Percentiles rank a stretch among this genome's conserved stretches.
phyloP scores from a whole-genome alignment of 2,113 vertebrate species.

The Carassius gibelio region DNA sequence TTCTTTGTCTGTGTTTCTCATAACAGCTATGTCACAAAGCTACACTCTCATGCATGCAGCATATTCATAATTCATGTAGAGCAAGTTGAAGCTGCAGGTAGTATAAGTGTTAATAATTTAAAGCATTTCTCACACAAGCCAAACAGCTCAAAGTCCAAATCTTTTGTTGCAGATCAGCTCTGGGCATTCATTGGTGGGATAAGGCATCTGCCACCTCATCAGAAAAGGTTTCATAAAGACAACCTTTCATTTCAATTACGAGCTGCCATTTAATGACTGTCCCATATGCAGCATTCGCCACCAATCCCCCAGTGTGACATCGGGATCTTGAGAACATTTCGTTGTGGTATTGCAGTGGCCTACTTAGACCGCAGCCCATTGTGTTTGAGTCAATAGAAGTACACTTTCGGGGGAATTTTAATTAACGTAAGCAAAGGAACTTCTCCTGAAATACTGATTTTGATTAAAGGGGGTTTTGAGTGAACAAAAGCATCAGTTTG shows the following conservation, averaged over 20 bases:
- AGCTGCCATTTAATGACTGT: slow-evolving; percentile 60
- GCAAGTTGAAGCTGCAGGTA: slow-evolving; percentile 65
- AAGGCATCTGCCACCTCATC: slow-evolving; percentile 63
- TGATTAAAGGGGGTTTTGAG: not conserved
- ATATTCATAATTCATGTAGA: slow-evolving; percentile 66
- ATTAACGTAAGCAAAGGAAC: not conserved
- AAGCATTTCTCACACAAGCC: slow-evolving; percentile 59
- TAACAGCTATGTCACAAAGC: slow-evolving; percentile 22
- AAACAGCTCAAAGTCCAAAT: slow-evolving; percentile 68
- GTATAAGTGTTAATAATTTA: slow-evolving; percentile 71
- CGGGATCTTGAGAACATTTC: slow-evolving; percentile 60
- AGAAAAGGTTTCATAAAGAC: slow-evolving; percentile 63
- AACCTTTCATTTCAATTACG: slow-evolving; percentile 70
- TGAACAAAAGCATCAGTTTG: not conserved
- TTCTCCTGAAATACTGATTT: slow-evolving; percentile 10
- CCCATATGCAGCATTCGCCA: slow-evolving; percentile 35
- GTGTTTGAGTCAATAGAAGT: slow-evolving; percentile 57
- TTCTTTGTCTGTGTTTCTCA: slow-evolving; percentile 14
- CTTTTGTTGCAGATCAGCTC: slow-evolving; percentile 54
- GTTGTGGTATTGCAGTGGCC: slow-evolving; percentile 65
- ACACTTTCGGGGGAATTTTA: not conserved
- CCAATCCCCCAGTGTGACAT: slow-evolving; percentile 58
- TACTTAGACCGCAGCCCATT: slow-evolving; percentile 63
- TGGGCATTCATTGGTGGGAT: slow-evolving; percentile 52
- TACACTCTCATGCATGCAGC: slow-evolving; percentile 13